A percentile compares a stretch with the other conserved stretches of the same genome.
These are phyloP conservation scores for Ardeotis arabs DNA, from an alignment of 2,113 vertebrate genomes.

Conservation along the genomic window DNA sequence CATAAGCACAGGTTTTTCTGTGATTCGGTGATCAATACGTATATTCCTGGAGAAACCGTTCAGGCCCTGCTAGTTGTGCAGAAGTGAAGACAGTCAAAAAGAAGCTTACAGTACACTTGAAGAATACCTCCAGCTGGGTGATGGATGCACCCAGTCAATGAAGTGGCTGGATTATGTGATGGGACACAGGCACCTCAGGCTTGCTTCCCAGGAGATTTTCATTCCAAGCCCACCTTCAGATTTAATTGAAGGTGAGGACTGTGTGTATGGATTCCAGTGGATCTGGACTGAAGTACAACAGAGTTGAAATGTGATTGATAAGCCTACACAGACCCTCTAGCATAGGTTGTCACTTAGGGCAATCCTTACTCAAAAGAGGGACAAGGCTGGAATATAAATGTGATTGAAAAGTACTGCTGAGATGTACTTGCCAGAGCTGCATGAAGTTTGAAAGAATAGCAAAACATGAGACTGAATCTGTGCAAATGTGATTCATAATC, in stretches of 20 bases:
- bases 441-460: not conserved
- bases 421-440: not conserved
- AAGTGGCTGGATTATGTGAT: not conserved
- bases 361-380: not conserved
- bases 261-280: not conserved
- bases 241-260: conserved; percentile 5
- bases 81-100: not conserved
- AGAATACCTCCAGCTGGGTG: not conserved
- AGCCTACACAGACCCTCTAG: not conserved
- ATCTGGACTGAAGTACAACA: not conserved
- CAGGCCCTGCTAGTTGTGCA: not conserved
- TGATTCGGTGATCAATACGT: not conserved
- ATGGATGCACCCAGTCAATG: not conserved
- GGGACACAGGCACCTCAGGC: not conserved
- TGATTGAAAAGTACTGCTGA: not conserved
- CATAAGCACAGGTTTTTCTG: not conserved
- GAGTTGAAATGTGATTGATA: conserved; percentile 20
- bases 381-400: conserved; percentile 17
- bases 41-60: not conserved
- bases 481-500: not conserved
- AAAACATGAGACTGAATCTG: not conserved
- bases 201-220: not conserved
- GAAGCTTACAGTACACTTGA: not conserved
- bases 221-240: not conserved
- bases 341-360: not conserved